Conservation (phyloP, 2,888 invertebrate species). For the Ichneumoninae sp. region DNA sequence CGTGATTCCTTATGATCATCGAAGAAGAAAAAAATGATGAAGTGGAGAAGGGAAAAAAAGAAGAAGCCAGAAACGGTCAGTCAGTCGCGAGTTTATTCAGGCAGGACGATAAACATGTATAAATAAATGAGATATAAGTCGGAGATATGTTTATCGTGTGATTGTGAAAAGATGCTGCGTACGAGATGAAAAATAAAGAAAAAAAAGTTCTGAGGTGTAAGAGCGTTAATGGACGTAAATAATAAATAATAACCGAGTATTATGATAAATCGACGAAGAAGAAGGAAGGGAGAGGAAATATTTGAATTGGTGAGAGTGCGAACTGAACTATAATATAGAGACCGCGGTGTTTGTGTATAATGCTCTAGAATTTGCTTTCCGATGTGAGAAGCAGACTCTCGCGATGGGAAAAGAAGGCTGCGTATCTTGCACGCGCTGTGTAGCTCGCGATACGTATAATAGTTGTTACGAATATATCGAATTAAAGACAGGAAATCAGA, state of each 20-base stretch:
- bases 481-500: conserved; percentile 64
- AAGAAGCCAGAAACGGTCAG: not conserved
- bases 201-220: not conserved
- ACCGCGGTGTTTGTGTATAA: not conserved
- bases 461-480: conserved; percentile 39
- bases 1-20: conserved; percentile 38
- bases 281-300: conserved; percentile 23
- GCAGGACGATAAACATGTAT: not conserved
- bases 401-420: conserved; percentile 28
- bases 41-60: not conserved
- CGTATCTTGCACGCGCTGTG: conserved; percentile 24
- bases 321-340: conserved; percentile 2
- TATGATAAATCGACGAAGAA: conserved; percentile 24
- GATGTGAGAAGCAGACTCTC: conserved; percentile 6
- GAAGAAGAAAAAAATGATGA: conserved; percentile 7
- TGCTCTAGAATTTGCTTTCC: conserved; percentile 20
- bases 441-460: not conserved
- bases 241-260: conserved; percentile 14
- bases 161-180: conserved; percentile 6
- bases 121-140: not conserved
- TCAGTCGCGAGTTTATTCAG: not conserved
- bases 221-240: conserved; percentile 18
- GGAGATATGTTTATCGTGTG: not conserved
- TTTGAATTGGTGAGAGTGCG: conserved; percentile 7
- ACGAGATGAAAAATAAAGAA: not conserved